A percentile compares a stretch with the other conserved stretches of the same genome.
Evolutionary conservation across 1,140 invertebrate genomes (phyloP).

Genomic region (Drosophila bifasciata): DNA sequence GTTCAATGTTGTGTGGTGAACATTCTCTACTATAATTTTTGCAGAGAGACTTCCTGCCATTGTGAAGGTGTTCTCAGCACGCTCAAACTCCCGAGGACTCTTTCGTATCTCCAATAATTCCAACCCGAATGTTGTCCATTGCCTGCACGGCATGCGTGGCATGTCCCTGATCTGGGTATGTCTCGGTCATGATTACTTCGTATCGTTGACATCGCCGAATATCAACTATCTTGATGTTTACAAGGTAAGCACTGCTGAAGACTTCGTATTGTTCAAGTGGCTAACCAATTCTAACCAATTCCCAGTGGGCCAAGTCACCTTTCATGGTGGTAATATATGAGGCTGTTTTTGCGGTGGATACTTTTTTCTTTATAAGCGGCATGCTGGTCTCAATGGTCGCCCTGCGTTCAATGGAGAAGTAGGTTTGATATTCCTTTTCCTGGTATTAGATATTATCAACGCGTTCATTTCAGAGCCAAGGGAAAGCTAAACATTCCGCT

Average conservation of each 20-base stretch:
- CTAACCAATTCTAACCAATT: background rate
- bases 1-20: background rate
- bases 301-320: constrained; percentile 79
- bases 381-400: constrained; percentile 87
- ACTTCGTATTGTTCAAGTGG: too few relatives aligned
- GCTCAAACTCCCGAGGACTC: constrained; percentile 43
- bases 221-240: constrained; percentile 57
- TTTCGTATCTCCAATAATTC: constrained; percentile 41
- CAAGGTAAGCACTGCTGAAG: constrained; percentile 22
- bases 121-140: constrained; percentile 78
- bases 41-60: constrained; percentile 41
- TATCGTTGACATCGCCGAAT: constrained; percentile 55
- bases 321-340: constrained; percentile 86
- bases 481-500: constrained; percentile 65
- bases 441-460: background rate
- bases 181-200: constrained; percentile 85
- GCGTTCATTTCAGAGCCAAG: constrained; percentile 34
- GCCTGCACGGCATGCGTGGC: constrained; percentile 86
- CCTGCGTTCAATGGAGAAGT: constrained; percentile 87
- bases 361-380: constrained; percentile 88
- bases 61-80: constrained; percentile 52
- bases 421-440: constrained; percentile 76
- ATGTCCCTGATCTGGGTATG: constrained; percentile 88
- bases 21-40: background rate
- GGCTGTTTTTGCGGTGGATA: constrained; percentile 87